phyloP scores from a whole-genome alignment of 2,113 vertebrate species.

The Origma solitaria region DNA sequence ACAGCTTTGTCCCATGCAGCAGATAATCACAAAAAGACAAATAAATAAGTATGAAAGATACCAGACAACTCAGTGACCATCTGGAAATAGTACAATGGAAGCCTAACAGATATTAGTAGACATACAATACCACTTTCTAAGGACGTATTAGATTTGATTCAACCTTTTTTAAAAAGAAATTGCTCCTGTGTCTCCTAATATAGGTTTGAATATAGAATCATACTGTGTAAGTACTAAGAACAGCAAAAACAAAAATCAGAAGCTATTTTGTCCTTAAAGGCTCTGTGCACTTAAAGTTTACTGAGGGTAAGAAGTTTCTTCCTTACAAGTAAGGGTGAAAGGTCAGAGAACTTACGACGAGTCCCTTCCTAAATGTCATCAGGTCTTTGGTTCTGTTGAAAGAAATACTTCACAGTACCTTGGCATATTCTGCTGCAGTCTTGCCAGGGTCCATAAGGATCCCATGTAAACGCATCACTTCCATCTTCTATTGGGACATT shows the following conservation, averaged over 20 bases:
- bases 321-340: neutral
- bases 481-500: slow-evolving; percentile 87
- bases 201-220: neutral
- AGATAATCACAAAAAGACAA: neutral
- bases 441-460: slow-evolving; percentile 87
- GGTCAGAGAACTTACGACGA: neutral
- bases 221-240: neutral
- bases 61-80: neutral
- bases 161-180: neutral
- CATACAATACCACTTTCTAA: neutral
- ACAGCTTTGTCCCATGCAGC: neutral
- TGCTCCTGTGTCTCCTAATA: neutral
- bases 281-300: neutral
- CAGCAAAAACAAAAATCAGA: neutral
- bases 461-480: slow-evolving; percentile 85
- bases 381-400: neutral
- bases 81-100: neutral
- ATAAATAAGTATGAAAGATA: neutral
- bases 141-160: neutral
- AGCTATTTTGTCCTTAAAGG: neutral
- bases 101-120: neutral
- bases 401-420: slow-evolving; percentile 71
- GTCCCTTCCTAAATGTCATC: neutral
- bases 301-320: neutral
- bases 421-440: slow-evolving; percentile 90